phyloP scores from a whole-genome alignment of 2,888 invertebrate genomes.

The Ligdia adustata region DNA sequence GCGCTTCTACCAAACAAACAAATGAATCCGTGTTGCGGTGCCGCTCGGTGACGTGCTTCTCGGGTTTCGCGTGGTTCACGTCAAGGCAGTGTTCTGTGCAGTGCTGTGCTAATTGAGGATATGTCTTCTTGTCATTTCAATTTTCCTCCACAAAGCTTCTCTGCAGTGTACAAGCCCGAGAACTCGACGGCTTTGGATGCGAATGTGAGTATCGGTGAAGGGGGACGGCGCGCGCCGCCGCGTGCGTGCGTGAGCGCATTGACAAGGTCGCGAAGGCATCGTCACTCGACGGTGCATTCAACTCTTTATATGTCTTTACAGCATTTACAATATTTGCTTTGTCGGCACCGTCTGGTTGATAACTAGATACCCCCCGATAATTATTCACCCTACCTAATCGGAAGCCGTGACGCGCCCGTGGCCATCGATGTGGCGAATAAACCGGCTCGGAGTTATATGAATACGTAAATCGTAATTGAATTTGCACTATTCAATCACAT shows the following conservation, averaged over 20 bases:
- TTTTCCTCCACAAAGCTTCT: slow-evolving; percentile 77
- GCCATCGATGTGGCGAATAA: slow-evolving; percentile 11
- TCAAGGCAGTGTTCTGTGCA: slow-evolving; percentile 46
- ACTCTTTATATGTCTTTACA: slow-evolving; percentile 54
- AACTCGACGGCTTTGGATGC: slow-evolving; percentile 49
- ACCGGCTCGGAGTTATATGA: slow-evolving; percentile 9
- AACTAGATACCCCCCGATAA: slow-evolving; percentile 12
- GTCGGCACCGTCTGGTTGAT: slow-evolving; percentile 23
- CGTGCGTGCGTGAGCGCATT: slow-evolving; percentile 56
- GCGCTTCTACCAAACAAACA: slow-evolving; percentile 10
- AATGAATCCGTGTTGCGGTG: slow-evolving; percentile 42
- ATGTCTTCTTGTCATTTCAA: slow-evolving; percentile 66
- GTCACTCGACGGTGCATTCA: slow-evolving; percentile 69
- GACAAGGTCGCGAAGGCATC: slow-evolving; percentile 61
- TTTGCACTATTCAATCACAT: slow-evolving; percentile 20
- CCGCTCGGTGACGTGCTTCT: slow-evolving; percentile 54
- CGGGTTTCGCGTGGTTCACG: slow-evolving; percentile 43
- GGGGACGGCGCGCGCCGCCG: slow-evolving; percentile 51
- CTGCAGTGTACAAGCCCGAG: slow-evolving; percentile 67
- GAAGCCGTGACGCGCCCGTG: background rate
- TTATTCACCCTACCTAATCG: no score
- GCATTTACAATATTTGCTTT: slow-evolving; percentile 43
- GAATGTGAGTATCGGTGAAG: slow-evolving; percentile 69
- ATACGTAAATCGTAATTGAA: slow-evolving; percentile 16
- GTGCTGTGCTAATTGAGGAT: slow-evolving; percentile 51